phyloP scores from a whole-genome alignment of 2,113 vertebrate species.

The Pipa parva region DNA sequence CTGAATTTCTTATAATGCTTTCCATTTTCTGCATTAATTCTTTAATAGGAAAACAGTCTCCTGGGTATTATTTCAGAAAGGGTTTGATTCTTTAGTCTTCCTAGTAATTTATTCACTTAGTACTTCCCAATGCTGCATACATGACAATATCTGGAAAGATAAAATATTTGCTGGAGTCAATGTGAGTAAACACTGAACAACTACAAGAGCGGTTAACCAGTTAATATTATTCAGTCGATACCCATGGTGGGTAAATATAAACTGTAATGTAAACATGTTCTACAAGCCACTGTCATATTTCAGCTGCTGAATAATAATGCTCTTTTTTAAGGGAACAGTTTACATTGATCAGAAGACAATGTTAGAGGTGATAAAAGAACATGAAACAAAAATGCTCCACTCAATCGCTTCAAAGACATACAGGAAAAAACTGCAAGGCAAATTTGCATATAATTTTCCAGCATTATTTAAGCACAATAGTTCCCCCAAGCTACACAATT shows the following conservation, averaged over 20 bases:
- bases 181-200: slow-evolving; percentile 37
- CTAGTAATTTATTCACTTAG: slow-evolving; percentile 39
- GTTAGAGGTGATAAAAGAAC: slow-evolving; percentile 31
- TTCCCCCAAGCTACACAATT: slow-evolving; percentile 36
- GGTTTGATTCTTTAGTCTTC: slow-evolving; percentile 28
- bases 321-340: slow-evolving; percentile 10
- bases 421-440: slow-evolving; percentile 24
- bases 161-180: slow-evolving; percentile 39
- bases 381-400: slow-evolving; percentile 38
- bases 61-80: slow-evolving; percentile 32
- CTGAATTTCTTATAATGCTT: slow-evolving; percentile 44
- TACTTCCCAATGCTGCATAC: slow-evolving; percentile 35
- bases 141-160: slow-evolving; percentile 40
- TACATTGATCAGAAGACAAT: slow-evolving; percentile 30
- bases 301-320: slow-evolving; percentile 33
- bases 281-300: slow-evolving; percentile 37
- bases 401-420: slow-evolving; percentile 34
- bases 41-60: slow-evolving; percentile 36
- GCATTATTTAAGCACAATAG: slow-evolving; percentile 34
- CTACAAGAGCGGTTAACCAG: slow-evolving; percentile 25
- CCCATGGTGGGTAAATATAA: slow-evolving; percentile 31
- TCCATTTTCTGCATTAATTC: slow-evolving; percentile 30
- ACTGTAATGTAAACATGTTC: slow-evolving; percentile 33
- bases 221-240: slow-evolving; percentile 41
- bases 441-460: slow-evolving; percentile 30